phyloP scores from a whole-genome alignment of 2,113 vertebrate species.

The Toxotes chatareus region DNA sequence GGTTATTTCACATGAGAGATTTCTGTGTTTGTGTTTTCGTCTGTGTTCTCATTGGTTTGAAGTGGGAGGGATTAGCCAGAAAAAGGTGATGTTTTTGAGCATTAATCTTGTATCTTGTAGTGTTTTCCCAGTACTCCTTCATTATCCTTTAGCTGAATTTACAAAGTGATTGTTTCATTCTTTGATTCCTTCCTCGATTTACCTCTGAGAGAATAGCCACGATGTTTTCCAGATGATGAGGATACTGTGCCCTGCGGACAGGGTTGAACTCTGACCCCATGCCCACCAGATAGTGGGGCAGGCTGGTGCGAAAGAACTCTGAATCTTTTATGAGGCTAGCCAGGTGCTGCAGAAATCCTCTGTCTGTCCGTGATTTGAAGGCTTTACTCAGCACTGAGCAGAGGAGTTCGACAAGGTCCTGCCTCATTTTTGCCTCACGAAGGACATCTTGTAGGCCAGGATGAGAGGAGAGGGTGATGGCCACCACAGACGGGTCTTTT shows the following conservation, averaged over 20 bases:
- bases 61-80: not conserved
- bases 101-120: not conserved
- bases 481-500: conserved; percentile 89
- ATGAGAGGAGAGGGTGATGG: conserved; percentile 87
- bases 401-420: conserved; percentile 86
- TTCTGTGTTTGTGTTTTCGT: not conserved
- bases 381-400: conserved; percentile 89
- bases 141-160: conserved; percentile 4
- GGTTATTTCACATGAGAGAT: not conserved
- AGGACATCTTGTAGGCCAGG: conserved; percentile 83
- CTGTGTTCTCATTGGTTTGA: too few relatives aligned
- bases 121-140: not conserved
- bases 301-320: conserved; percentile 84
- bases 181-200: conserved; percentile 11
- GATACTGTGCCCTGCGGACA: conserved; percentile 82
- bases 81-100: too few relatives aligned
- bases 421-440: conserved; percentile 80
- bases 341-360: conserved; percentile 87
- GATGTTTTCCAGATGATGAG: conserved; percentile 88
- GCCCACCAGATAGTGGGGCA: conserved; percentile 87
- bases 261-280: conserved; percentile 84
- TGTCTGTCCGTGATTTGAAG: conserved; percentile 85
- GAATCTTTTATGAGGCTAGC: conserved; percentile 89
- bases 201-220: conserved; percentile 86
- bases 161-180: not conserved